Conservation (phyloP, 1,140 invertebrate genomes). For the Aphis craccivora region DNA sequence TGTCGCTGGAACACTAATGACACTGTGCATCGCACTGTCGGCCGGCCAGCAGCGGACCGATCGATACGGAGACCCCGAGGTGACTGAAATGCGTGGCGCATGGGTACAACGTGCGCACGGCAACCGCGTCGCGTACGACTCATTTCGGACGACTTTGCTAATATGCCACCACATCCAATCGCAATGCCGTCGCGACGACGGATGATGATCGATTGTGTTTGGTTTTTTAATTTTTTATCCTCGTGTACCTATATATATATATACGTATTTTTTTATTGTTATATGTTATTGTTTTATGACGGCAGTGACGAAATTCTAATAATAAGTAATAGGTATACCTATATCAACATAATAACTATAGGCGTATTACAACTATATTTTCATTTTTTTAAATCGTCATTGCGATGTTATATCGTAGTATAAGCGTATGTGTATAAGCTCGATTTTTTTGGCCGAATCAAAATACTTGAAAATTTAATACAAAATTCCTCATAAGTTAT, state of each 20-base stretch:
- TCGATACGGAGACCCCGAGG: slow-evolving; percentile 37
- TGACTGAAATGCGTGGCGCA: slow-evolving; percentile 39
- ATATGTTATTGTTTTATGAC: neutral
- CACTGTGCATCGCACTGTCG: neutral
- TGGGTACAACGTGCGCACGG: neutral
- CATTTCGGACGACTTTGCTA: neutral
- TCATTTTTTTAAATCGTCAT: no score
- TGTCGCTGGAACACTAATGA: neutral
- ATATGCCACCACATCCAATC: neutral
- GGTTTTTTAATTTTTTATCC: neutral
- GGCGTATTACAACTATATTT: no score
- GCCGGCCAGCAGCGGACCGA: neutral
- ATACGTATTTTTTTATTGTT: no score
- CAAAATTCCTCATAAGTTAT: no score
- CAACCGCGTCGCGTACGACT: neutral
- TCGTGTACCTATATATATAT: neutral
- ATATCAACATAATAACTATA: no score
- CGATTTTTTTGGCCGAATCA: no score
- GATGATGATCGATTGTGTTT: neutral
- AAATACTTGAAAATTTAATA: no score
- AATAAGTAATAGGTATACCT: no score
- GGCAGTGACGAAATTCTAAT: neutral
- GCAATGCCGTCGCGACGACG: neutral
- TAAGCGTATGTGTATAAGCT: no score
- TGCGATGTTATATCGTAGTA: no score